phyloP scores from a whole-genome alignment of 2,113 vertebrate species.

The Mesitornis unicolor region DNA sequence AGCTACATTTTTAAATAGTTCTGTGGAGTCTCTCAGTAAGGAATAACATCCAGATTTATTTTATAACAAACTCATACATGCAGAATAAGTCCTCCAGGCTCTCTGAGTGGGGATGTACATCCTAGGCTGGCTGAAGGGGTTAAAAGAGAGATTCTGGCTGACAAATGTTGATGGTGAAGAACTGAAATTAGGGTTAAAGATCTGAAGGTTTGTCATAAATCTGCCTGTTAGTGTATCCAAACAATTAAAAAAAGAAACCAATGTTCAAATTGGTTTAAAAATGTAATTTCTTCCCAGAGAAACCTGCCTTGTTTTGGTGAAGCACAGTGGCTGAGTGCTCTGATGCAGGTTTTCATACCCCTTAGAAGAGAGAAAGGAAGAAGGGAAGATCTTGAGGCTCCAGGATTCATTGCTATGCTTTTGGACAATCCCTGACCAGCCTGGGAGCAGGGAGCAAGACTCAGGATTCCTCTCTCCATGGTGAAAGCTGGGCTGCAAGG shows the following conservation, averaged over 20 bases:
- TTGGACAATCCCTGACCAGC: background rate
- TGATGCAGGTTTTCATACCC: accelerated
- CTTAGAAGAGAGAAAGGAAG: background rate
- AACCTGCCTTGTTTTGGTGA: background rate
- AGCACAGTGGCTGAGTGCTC: background rate
- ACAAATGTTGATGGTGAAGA: background rate
- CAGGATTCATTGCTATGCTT: background rate
- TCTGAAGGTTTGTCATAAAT: background rate
- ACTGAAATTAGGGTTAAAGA: background rate
- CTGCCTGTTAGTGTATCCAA: background rate
- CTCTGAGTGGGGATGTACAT: background rate
- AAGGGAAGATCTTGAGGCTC: background rate
- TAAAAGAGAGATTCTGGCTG: background rate
- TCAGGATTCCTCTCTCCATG: accelerated
- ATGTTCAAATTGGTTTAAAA: background rate
- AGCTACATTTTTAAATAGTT: background rate
- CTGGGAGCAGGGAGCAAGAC: background rate
- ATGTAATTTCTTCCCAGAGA: background rate
- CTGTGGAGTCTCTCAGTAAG: background rate
- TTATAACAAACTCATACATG: background rate
- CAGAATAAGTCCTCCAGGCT: background rate
- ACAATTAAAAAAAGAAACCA: background rate
- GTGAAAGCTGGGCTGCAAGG: background rate
- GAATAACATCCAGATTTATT: background rate
- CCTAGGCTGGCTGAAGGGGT: background rate